phyloP scores from a whole-genome alignment of 2,888 invertebrate species.

The Patella ulyssiponensis region DNA sequence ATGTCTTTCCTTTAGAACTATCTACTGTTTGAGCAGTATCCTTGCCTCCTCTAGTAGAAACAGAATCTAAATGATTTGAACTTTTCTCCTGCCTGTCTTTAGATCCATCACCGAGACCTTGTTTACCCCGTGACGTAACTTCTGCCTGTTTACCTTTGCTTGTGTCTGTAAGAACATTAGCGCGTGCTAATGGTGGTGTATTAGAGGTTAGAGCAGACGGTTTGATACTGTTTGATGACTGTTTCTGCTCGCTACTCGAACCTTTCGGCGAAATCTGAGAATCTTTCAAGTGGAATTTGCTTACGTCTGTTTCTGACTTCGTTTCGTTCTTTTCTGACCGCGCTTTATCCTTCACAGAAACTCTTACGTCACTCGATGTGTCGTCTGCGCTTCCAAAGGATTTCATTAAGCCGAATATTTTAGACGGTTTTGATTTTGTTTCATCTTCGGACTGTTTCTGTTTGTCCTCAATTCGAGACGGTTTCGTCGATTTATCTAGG shows the following conservation, averaged over 20 bases:
- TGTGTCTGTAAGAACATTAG: not conserved
- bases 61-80: not conserved
- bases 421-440: constrained; percentile 5
- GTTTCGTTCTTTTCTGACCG: constrained; percentile 26
- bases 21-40: not conserved
- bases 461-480: constrained; percentile 17
- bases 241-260: constrained; percentile 4
- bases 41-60: not conserved
- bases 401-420: constrained; percentile 6
- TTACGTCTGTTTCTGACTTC: not conserved
- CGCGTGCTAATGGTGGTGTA: not conserved
- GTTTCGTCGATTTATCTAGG: not conserved
- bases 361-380: not conserved
- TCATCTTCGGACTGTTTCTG: not conserved
- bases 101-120: not conserved
- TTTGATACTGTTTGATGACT: not conserved
- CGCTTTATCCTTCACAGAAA: not conserved
- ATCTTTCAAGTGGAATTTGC: not conserved
- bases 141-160: not conserved
- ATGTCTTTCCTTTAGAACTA: not conserved
- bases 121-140: constrained; percentile 2
- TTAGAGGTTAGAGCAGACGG: not conserved
- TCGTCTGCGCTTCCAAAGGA: constrained; percentile 1
- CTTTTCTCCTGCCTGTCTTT: not conserved
- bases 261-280: not conserved